These are phyloP conservation scores for Nanorana parkeri DNA, from an alignment of 2,113 vertebrate species.

Conservation along the genomic window DNA sequence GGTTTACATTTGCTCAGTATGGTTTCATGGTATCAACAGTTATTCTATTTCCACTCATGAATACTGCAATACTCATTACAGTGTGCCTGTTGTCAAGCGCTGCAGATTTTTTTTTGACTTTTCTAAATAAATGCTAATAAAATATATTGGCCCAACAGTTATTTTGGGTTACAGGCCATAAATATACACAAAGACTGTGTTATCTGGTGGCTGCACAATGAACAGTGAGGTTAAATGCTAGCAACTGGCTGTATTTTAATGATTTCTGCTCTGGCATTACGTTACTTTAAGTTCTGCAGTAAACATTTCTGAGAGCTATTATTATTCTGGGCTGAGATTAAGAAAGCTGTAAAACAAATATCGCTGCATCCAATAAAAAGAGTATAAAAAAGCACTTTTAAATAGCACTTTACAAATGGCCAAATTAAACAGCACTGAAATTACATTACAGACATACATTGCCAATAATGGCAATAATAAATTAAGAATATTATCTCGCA, in stretches of 20 bases:
- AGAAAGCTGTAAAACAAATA: conserved; percentile 29
- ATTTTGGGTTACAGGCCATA: conserved; percentile 27
- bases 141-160: conserved; percentile 10
- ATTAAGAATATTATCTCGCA: conserved; percentile 32
- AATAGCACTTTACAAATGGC: conserved; percentile 40
- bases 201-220: conserved; percentile 29
- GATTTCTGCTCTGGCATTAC: conserved; percentile 35
- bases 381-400: conserved; percentile 11
- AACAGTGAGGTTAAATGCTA: conserved; percentile 47
- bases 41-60: conserved; percentile 1
- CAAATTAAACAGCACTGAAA: conserved; percentile 44
- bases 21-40: background rate
- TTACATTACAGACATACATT: conserved; percentile 12
- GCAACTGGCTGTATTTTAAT: conserved; percentile 53
- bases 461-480: conserved; percentile 22
- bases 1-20: background rate
- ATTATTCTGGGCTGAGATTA: conserved; percentile 48
- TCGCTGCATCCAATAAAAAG: conserved; percentile 12
- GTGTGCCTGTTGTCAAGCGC: background rate
- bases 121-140: conserved; percentile 22
- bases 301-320: conserved; percentile 49
- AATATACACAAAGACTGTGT: conserved; percentile 28
- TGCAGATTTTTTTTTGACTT: background rate
- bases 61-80: background rate
- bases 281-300: conserved; percentile 35